phyloP scores from a whole-genome alignment of 2,888 invertebrate genomes.

The Rutpela maculata region DNA sequence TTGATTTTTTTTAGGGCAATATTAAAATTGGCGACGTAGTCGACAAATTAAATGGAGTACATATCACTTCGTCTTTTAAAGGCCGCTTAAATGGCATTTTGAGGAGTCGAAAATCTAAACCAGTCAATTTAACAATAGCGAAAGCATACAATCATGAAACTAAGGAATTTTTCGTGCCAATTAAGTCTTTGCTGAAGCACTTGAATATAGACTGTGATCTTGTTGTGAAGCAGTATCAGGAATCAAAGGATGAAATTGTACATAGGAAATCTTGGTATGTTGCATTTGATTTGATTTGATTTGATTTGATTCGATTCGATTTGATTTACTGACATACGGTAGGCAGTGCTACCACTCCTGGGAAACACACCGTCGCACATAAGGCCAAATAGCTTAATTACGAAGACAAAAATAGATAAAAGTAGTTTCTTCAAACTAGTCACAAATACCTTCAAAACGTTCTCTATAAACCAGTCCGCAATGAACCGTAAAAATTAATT shows the following conservation, averaged over 20 bases:
- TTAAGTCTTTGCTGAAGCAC: slow-evolving; percentile 68
- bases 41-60: slow-evolving; percentile 79
- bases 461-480: no score
- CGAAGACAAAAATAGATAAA: no score
- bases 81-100: slow-evolving; percentile 75
- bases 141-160: slow-evolving; percentile 75
- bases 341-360: no score
- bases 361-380: no score
- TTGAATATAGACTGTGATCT: slow-evolving; percentile 65
- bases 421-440: no score
- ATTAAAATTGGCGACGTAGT: slow-evolving; percentile 79
- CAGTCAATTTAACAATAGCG: slow-evolving; percentile 74
- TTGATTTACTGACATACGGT: no score
- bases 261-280: not conserved
- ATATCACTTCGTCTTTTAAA: slow-evolving; percentile 73
- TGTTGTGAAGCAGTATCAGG: slow-evolving; percentile 53
- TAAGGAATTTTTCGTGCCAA: slow-evolving; percentile 74
- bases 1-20: slow-evolving; percentile 76
- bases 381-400: no score
- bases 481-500: no score
- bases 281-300: no score
- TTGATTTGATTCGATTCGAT: no score
- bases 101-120: slow-evolving; percentile 73
- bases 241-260: not conserved
- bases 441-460: no score